Evolutionary conservation across 2,888 invertebrate genomes (phyloP).

Genomic region (Drosophila prostipennis): DNA sequence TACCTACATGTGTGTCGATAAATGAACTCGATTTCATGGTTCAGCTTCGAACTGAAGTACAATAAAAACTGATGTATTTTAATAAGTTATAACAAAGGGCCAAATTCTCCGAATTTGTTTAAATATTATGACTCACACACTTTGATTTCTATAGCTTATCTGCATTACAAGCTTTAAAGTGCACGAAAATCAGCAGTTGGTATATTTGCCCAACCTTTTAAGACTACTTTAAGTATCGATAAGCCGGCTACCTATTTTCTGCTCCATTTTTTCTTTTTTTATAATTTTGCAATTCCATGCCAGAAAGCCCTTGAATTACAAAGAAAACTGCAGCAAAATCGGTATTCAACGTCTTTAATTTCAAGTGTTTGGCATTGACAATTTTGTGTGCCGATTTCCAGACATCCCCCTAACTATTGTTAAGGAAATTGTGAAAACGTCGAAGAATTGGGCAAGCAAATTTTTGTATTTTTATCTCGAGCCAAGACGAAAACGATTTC

Average conservation of each 20-base stretch:
- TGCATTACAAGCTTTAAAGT: neutral
- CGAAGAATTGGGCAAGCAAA: conserved; percentile 39
- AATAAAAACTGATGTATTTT: no score
- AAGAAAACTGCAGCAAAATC: conserved; percentile 36
- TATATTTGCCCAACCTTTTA: conserved; percentile 1
- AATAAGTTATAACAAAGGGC: no score
- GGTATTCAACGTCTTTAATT: conserved; percentile 68
- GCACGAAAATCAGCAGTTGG: neutral
- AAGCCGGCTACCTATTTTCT: conserved; percentile 23
- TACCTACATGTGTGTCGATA: neutral
- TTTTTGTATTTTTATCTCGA: conserved; percentile 18
- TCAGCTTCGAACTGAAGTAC: neutral
- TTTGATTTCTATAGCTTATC: neutral
- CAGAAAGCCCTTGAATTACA: conserved; percentile 41
- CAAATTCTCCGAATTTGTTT: neutral
- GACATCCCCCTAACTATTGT: conserved; percentile 49
- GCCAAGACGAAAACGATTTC: conserved; percentile 24
- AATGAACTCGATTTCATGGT: neutral
- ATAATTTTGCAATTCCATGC: conserved; percentile 35
- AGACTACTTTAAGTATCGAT: conserved; percentile 6
- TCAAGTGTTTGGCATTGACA: conserved; percentile 71
- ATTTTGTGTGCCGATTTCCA: conserved; percentile 44
- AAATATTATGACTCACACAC: neutral
- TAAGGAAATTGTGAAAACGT: conserved; percentile 63
- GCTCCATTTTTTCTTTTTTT: conserved; percentile 29